phyloP scores from a whole-genome alignment of 2,888 invertebrate species.

The Microctonus aethiopoides region DNA sequence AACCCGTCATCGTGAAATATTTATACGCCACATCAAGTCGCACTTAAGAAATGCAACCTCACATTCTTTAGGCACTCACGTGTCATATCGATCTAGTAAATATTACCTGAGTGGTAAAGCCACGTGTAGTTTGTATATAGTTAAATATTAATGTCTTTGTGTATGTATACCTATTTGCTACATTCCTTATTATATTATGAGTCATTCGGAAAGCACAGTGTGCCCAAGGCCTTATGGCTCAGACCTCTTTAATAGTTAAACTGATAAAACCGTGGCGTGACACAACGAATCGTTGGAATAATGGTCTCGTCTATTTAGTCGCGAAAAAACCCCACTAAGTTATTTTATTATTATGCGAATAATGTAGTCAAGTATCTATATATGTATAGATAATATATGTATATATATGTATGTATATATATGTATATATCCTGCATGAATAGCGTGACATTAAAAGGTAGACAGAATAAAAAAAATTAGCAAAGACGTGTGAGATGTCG shows the following conservation, averaged over 20 bases:
- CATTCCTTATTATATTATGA: conserved; percentile 56
- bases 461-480: background rate
- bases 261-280: conserved; percentile 25
- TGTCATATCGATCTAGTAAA: conserved; percentile 55
- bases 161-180: conserved; percentile 44
- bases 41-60: conserved; percentile 27
- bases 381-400: too few species aligned
- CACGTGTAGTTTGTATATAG: conserved; percentile 11
- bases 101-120: conserved; percentile 35
- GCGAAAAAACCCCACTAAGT: background rate
- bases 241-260: conserved; percentile 6
- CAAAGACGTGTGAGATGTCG: background rate
- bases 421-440: background rate
- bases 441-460: background rate
- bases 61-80: conserved; percentile 49
- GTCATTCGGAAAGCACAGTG: conserved; percentile 54
- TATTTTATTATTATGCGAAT: background rate
- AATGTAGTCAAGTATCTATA: background rate
- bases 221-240: conserved; percentile 32
- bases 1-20: conserved; percentile 13
- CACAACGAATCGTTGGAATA: conserved; percentile 16
- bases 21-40: conserved; percentile 6
- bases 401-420: background rate
- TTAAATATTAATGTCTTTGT: conserved; percentile 22
- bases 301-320: background rate